Evolutionary conservation across 2,113 vertebrate species (phyloP), one percentile per base, ranked within the genome.

Genomic region (Menura novaehollandiae): DNA sequence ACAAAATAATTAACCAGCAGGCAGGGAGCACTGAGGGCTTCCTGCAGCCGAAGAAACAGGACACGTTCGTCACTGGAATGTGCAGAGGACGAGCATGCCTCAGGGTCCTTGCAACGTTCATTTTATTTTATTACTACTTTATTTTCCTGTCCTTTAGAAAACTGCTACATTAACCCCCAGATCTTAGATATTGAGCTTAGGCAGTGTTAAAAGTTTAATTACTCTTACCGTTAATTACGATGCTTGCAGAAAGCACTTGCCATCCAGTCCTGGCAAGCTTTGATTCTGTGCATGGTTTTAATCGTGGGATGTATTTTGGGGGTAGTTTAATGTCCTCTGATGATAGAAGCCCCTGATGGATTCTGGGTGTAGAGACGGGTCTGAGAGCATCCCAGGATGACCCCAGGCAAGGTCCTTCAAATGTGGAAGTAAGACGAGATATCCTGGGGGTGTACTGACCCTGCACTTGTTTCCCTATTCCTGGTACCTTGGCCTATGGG

Each of bases 111-210:
- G 74, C 75, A 69, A 41, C 4, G 0, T 88, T 88, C 37, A 39
- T 93, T 94, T 93, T 51, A 37, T 69, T 95, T 96, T 93, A 85
- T 93, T 73, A 5, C 81, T 80, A 1, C 51, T 94, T 93, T 76
- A 83, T 95, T 91, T 93, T 90, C 85, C 78, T 85, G 66, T 78
- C 94, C 88, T 91, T 94, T 91, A 59, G 62, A 85, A 95, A 94
- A 75, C 69, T 46, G 89, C 78, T 69, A 6, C 78, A 80, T 93
- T 93, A 95, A 93, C 88, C 85, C 69, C 71, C 35, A 66, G 74
- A 93, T 93, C 85, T 85, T 56, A 56, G 74, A 39, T 72, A 93
- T 19, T 58, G 74, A 90, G 77, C 78, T 84, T 91, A 76, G 75
- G 37, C 0, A 0, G 67, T 93, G 85, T 90, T 91, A 82, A 90